phyloP scores from a whole-genome alignment of 30 jellyfish, hydroid and myxozoan genomes.

The Catostylus mosaicus region DNA sequence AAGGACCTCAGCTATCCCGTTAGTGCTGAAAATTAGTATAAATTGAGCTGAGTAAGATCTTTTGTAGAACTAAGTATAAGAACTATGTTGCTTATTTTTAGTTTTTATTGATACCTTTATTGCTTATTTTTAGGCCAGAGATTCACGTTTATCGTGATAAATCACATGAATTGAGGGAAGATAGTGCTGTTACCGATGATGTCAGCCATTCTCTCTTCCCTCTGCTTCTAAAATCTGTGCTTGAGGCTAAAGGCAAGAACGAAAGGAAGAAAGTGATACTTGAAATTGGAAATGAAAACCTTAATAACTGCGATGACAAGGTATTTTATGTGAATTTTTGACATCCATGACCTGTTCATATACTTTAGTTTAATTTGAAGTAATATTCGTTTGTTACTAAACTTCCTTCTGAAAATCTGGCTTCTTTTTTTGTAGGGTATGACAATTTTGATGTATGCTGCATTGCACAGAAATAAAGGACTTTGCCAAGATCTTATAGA shows the following conservation, averaged over 20 bases:
- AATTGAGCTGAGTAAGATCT: too few relatives aligned
- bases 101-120: not conserved
- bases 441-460: conserved; percentile 61
- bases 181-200: not conserved
- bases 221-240: not conserved
- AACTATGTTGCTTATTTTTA: not conserved
- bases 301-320: conserved; percentile 42
- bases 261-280: not conserved
- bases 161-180: not conserved
- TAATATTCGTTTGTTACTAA: not conserved
- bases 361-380: not conserved
- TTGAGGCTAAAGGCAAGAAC: conserved; percentile 15
- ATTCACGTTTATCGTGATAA: not conserved
- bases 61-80: too few relatives aligned
- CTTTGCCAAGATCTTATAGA: conserved; percentile 57
- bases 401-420: not conserved
- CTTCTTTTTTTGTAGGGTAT: too few relatives aligned
- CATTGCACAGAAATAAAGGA: conserved; percentile 37
- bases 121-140: conserved; percentile 20
- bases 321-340: not conserved
- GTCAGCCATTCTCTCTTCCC: conserved; percentile 2
- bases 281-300: not conserved
- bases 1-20: too few relatives aligned
- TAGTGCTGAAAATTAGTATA: too few relatives aligned
- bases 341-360: not conserved